These are phyloP conservation scores for Drosophila bocki DNA, from an alignment of 1,140 invertebrate species.

Conservation along the genomic window DNA sequence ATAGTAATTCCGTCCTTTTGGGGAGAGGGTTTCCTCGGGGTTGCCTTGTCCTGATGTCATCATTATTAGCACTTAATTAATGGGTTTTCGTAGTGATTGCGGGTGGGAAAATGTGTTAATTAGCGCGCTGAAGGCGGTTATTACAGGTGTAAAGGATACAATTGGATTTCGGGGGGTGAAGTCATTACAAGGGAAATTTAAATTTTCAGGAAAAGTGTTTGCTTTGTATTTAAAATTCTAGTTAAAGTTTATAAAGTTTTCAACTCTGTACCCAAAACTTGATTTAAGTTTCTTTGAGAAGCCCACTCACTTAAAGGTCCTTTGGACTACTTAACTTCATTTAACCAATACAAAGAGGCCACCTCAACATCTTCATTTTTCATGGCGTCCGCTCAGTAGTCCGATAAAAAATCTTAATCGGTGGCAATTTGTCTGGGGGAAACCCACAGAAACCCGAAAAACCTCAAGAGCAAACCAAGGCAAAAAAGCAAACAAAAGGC, in stretches of 20 bases:
- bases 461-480: conserved; percentile 38
- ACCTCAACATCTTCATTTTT: conserved; percentile 56
- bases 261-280: not conserved
- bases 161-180: conserved; percentile 4
- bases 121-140: conserved; percentile 36
- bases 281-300: not conserved
- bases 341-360: conserved; percentile 20
- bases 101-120: conserved; percentile 55
- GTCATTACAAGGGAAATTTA: not conserved
- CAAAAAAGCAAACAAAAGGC: conserved; percentile 36
- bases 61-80: conserved; percentile 63
- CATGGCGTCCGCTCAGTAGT: conserved; percentile 37
- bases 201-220: not conserved
- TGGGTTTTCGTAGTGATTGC: conserved; percentile 22
- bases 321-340: conserved; percentile 30
- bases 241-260: not conserved
- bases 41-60: conserved; percentile 20
- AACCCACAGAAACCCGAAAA: conserved; percentile 36
- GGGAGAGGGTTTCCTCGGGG: not conserved
- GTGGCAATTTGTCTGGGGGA: conserved; percentile 65
- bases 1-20: conserved; percentile 1
- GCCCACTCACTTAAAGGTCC: not conserved
- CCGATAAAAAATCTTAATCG: conserved; percentile 78
- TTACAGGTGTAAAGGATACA: conserved; percentile 47
- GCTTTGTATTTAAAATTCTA: not conserved